Evolutionary conservation across 2,888 invertebrate species (phyloP).

Genomic region (Drosophila subsilvestris): DNA sequence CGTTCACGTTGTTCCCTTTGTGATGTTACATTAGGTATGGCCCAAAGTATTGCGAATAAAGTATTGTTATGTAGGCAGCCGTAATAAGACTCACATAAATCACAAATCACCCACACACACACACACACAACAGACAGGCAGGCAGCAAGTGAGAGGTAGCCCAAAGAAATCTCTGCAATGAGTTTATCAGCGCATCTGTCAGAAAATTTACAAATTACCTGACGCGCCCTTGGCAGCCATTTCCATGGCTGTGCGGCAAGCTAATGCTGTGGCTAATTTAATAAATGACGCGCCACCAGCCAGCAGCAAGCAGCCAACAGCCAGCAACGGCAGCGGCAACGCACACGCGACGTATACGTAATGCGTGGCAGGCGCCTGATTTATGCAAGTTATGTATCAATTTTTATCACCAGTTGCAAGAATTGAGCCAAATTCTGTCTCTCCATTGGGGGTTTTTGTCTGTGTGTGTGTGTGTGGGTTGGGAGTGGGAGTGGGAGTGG

Average conservation of each 20-base stretch:
- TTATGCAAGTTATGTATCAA: constrained; percentile 83
- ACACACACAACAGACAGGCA: constrained; percentile 7
- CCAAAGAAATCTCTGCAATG: constrained; percentile 77
- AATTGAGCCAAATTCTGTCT: constrained; percentile 50
- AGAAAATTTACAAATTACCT: constrained; percentile 83
- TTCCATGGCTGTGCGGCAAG: constrained; percentile 36
- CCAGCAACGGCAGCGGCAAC: constrained; percentile 6
- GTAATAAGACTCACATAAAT: constrained; percentile 75
- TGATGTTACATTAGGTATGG: constrained; percentile 72
- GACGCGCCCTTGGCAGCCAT: constrained; percentile 53
- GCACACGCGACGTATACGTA: constrained; percentile 66
- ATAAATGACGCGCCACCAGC: constrained; percentile 68
- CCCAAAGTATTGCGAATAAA: constrained; percentile 76
- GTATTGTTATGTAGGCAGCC: constrained; percentile 61
- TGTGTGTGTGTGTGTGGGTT: not conserved
- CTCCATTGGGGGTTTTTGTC: not conserved
- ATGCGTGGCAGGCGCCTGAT: constrained; percentile 74
- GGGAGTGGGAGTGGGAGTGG: not conserved
- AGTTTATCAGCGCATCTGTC: constrained; percentile 81
- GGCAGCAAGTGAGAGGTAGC: not conserved
- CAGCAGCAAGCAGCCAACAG: constrained; percentile 8
- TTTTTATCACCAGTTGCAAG: constrained; percentile 82
- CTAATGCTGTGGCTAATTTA: constrained; percentile 75
- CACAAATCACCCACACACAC: constrained; percentile 38
- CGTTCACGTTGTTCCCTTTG: constrained; percentile 43